Conservation (phyloP, 2,113 vertebrate genomes). For the Anarhynchus alexandrinus region DNA sequence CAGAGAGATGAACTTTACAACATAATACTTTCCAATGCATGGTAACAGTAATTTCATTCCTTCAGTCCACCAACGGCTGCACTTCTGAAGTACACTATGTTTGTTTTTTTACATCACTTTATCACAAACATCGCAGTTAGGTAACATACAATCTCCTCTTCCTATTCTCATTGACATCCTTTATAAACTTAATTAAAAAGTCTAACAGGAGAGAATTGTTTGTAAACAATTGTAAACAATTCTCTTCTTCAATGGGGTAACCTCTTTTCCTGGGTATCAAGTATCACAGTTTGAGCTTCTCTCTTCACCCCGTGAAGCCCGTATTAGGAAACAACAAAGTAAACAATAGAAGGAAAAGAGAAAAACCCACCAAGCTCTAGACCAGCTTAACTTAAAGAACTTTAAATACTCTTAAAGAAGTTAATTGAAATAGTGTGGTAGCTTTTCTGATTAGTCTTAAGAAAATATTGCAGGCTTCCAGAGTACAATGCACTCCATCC, state of each 20-base stretch:
- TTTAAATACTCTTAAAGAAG: neutral
- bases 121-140: neutral
- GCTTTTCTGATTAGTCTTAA: neutral
- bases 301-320: neutral
- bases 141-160: neutral
- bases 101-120: neutral
- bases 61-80: neutral
- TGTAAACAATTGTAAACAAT: constrained; percentile 19
- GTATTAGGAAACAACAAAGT: neutral
- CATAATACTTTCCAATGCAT: neutral
- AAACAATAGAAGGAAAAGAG: constrained; percentile 9
- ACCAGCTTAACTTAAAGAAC: neutral
- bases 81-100: neutral
- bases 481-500: neutral
- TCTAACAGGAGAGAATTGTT: neutral
- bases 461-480: neutral
- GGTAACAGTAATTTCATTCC: neutral
- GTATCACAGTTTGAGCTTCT: constrained; percentile 20
- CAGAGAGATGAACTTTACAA: neutral
- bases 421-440: neutral
- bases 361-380: neutral
- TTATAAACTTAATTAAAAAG: neutral
- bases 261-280: neutral
- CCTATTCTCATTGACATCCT: neutral
- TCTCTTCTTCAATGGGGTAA: neutral